Evolutionary conservation across 1,140 invertebrate species (phyloP).

Genomic region (Drosophila equinoxialis): DNA sequence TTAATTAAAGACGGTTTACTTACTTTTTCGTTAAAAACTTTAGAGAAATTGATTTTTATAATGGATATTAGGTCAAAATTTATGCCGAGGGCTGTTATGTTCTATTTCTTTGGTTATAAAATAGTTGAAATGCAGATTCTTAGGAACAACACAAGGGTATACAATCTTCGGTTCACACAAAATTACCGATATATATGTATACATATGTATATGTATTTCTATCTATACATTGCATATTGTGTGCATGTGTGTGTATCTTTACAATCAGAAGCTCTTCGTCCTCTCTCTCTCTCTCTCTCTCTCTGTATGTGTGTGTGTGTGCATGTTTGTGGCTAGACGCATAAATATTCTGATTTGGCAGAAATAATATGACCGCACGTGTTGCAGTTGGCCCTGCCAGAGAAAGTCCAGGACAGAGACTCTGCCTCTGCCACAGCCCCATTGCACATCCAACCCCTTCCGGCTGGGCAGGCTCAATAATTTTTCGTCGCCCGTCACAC

Average conservation of each 20-base stretch:
- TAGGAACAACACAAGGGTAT: background rate
- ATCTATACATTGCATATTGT: background rate
- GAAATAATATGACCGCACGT: conserved; percentile 80
- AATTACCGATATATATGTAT: background rate
- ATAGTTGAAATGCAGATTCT: too few relatives aligned
- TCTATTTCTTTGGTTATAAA: too few relatives aligned
- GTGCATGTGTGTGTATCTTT: background rate
- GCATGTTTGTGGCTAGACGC: conserved; percentile 73
- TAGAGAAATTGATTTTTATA: too few relatives aligned
- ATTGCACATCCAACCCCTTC: background rate
- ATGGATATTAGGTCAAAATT: too few relatives aligned
- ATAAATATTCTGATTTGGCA: conserved; percentile 82
- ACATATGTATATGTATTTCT: background rate
- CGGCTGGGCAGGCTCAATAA: conserved; percentile 57
- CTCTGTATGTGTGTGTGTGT: conserved; percentile 24
- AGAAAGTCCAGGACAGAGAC: conserved; percentile 4
- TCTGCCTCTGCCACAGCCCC: background rate
- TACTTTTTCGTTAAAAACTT: too few relatives aligned
- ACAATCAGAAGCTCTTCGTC: background rate
- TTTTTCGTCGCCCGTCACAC: conserved; percentile 23
- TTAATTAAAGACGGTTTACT: too few relatives aligned
- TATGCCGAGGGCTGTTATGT: too few relatives aligned
- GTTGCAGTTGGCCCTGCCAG: conserved; percentile 41
- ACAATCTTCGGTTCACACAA: background rate
- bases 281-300: too few relatives aligned